phyloP scores from a whole-genome alignment of 2,888 invertebrate genomes.

The Drosophila multiciliata region DNA sequence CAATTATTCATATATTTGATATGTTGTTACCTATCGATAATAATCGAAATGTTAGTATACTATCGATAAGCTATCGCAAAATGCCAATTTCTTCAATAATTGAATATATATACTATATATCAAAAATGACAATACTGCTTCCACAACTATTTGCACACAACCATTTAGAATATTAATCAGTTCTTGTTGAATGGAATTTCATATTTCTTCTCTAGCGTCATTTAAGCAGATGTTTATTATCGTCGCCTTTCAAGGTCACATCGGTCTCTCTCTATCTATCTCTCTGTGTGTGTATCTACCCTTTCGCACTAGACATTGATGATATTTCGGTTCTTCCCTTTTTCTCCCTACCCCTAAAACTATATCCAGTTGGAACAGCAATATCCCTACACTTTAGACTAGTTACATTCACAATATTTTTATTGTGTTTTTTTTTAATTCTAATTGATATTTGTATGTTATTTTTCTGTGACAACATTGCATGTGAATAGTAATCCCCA shows the following conservation, averaged over 20 bases:
- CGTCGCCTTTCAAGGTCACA: background rate
- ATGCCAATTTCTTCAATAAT: background rate
- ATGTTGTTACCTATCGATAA: background rate
- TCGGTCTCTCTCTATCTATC: background rate
- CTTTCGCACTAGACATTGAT: background rate
- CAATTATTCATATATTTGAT: background rate
- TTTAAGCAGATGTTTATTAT: background rate
- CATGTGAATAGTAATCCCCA: conserved; percentile 39
- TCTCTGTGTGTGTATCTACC: background rate
- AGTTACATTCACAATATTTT: background rate
- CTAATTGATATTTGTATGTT: conserved; percentile 14
- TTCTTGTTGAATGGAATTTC: background rate
- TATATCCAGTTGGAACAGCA: background rate
- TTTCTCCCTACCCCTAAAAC: background rate
- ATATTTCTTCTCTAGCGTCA: background rate
- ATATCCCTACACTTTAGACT: background rate
- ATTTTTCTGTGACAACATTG: conserved; percentile 22
- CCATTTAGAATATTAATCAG: background rate
- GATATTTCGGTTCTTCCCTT: background rate
- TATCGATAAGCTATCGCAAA: background rate
- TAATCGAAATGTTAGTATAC: background rate
- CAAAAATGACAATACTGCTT: background rate
- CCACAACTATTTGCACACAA: background rate
- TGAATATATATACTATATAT: background rate
- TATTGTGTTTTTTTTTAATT: background rate